Conservation (phyloP, 2,797 vertebrate genomes). For the Phrynocephalus forsythii region DNA sequence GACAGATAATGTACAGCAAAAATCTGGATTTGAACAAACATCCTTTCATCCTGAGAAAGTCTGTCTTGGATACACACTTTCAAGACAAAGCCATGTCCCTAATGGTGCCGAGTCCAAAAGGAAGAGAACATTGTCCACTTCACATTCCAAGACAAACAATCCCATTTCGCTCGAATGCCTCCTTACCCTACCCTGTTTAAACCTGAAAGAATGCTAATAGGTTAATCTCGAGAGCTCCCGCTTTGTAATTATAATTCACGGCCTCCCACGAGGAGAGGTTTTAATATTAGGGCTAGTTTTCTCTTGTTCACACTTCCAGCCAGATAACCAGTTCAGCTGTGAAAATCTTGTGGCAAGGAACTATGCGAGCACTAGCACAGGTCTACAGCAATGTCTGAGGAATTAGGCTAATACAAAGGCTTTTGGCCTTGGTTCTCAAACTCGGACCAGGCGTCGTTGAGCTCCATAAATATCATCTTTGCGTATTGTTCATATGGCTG, state of each 20-base stretch:
- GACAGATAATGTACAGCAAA: slow-evolving; percentile 49
- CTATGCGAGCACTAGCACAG: slow-evolving; percentile 75
- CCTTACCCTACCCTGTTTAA: slow-evolving; percentile 44
- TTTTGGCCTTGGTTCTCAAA: slow-evolving; percentile 99
- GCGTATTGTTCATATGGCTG: slow-evolving; percentile 99
- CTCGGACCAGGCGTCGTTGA: slow-evolving; percentile 99
- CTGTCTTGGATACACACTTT: slow-evolving; percentile 47
- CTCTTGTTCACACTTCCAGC: slow-evolving; percentile 63
- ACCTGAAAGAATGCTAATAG: slow-evolving; percentile 41
- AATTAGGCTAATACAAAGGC: slow-evolving; percentile 87
- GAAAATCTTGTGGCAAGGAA: slow-evolving; percentile 75
- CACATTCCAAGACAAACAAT: slow-evolving; percentile 33
- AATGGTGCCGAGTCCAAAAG: not conserved
- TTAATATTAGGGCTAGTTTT: slow-evolving; percentile 66
- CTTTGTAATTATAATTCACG: slow-evolving; percentile 57
- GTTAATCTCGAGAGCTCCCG: slow-evolving; percentile 55
- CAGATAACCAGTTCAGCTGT: slow-evolving; percentile 73
- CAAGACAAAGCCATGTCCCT: not conserved
- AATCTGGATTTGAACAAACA: slow-evolving; percentile 43
- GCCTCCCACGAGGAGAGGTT: slow-evolving; percentile 66
- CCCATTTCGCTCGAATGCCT: slow-evolving; percentile 26
- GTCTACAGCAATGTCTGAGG: slow-evolving; percentile 72
- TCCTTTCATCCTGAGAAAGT: slow-evolving; percentile 36
- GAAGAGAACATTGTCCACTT: not conserved
- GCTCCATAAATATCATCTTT: slow-evolving; percentile 99